A percentile compares a stretch with the other conserved stretches of the same genome.
These are phyloP conservation scores for Carposina sasakii DNA, from an alignment of 1,140 invertebrate genomes.

Conservation along the genomic window DNA sequence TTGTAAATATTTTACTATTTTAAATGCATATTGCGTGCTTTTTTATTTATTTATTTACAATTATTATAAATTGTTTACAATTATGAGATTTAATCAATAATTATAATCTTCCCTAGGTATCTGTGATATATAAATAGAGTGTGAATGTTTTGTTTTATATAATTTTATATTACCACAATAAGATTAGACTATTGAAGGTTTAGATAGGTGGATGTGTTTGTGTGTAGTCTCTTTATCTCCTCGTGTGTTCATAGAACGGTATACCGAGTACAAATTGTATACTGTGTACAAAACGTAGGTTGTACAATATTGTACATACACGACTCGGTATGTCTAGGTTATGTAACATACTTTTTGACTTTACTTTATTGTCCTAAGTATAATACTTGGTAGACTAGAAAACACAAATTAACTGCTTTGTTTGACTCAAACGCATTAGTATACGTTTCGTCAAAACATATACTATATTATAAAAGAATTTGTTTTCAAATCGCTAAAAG, in stretches of 20 bases:
- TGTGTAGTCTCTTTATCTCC: slow-evolving; percentile 41
- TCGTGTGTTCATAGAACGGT: slow-evolving; percentile 36
- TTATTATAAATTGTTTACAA: slow-evolving; percentile 14
- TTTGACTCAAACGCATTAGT: too few relatives aligned
- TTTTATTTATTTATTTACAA: slow-evolving; percentile 44
- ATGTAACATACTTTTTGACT: slow-evolving; percentile 28
- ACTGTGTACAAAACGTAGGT: slow-evolving; percentile 49
- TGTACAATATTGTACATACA: slow-evolving; percentile 40
- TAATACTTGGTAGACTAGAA: too few relatives aligned
- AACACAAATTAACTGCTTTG: too few relatives aligned
- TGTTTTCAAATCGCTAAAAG: too few relatives aligned
- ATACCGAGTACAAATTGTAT: slow-evolving; percentile 18
- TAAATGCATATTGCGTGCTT: slow-evolving; percentile 54
- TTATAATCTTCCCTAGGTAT: slow-evolving; percentile 64
- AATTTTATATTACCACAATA: too few relatives aligned
- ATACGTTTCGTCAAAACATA: too few relatives aligned
- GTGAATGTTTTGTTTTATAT: slow-evolving; percentile 35
- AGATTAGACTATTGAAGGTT: too few relatives aligned
- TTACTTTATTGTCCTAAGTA: too few relatives aligned
- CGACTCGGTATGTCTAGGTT: too few relatives aligned
- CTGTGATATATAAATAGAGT: slow-evolving; percentile 66
- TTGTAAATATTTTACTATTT: slow-evolving; percentile 29
- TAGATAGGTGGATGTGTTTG: slow-evolving; percentile 9
- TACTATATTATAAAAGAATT: too few relatives aligned
- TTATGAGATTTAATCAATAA: too few relatives aligned